A percentile compares a stretch with the other conserved stretches of the same genome.
These are phyloP conservation scores for Lasiurus borealis DNA, from an alignment of 2,113 vertebrate species.

Conservation along the genomic window DNA sequence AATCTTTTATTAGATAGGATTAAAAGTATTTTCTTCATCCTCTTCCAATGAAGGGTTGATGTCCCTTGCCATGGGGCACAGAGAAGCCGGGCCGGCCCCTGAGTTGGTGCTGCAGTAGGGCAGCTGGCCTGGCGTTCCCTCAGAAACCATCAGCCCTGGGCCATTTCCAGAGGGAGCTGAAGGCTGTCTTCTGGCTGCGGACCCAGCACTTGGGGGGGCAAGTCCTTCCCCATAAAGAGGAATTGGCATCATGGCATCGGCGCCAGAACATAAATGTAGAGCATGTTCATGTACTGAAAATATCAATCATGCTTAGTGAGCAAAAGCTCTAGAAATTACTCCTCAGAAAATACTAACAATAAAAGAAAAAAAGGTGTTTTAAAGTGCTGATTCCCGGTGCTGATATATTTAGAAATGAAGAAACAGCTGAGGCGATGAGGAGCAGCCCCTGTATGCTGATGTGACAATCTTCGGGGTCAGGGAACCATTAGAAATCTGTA, in stretches of 20 bases:
- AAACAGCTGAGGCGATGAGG: background rate
- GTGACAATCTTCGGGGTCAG: background rate
- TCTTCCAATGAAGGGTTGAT: background rate
- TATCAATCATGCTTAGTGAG: background rate
- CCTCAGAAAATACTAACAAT: background rate
- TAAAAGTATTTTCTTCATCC: background rate
- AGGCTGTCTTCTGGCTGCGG: background rate
- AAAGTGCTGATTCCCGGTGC: background rate
- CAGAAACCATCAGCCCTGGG: background rate
- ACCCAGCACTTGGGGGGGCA: background rate
- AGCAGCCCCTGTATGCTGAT: background rate
- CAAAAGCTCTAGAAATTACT: background rate
- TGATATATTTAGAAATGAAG: background rate
- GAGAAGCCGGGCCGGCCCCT: background rate
- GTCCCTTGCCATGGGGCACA: background rate
- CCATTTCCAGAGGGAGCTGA: background rate
- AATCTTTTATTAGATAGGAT: background rate
- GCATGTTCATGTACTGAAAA: background rate
- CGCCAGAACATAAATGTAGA: background rate
- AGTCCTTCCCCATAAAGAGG: background rate
- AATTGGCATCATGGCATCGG: background rate
- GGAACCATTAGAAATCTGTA: background rate
- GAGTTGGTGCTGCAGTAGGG: background rate
- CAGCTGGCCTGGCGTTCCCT: background rate
- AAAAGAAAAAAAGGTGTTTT: background rate